Evolutionary conservation across 2,113 vertebrate genomes (phyloP).

Genomic region (Toxotes chatareus): DNA sequence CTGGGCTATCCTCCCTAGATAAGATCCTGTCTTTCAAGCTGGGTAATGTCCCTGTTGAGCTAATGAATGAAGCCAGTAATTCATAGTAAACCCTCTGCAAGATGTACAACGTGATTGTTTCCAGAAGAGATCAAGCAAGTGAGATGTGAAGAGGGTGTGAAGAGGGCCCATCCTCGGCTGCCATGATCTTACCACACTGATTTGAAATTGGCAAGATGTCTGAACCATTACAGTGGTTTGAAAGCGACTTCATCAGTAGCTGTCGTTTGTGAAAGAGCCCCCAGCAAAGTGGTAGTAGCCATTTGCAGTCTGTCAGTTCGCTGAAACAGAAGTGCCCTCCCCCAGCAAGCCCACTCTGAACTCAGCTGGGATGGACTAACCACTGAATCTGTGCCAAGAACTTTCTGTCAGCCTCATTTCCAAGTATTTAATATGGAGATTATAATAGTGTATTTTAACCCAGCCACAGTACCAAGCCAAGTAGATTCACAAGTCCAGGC

Average conservation of each 20-base stretch:
- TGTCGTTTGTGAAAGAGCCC: not conserved
- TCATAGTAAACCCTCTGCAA: not conserved
- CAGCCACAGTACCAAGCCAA: not conserved
- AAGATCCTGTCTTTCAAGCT: constrained; percentile 15
- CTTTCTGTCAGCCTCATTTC: constrained; percentile 45
- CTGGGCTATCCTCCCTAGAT: not conserved
- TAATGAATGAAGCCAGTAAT: constrained; percentile 22
- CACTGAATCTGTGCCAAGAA: constrained; percentile 47
- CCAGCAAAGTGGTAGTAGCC: constrained; percentile 6
- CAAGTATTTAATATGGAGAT: constrained; percentile 57
- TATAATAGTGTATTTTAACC: constrained; percentile 55
- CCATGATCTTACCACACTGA: not conserved
- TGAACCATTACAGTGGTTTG: not conserved
- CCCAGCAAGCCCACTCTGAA: constrained; percentile 28
- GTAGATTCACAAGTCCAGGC: constrained; percentile 52
- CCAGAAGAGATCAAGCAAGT: not conserved
- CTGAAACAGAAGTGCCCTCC: constrained; percentile 38
- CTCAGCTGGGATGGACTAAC: constrained; percentile 23
- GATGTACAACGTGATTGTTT: constrained; percentile 1
- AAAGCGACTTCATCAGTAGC: constrained; percentile 1
- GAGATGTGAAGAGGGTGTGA: constrained; percentile 7
- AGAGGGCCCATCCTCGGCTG: not conserved
- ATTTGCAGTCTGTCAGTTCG: constrained; percentile 48
- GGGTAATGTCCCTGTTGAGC: constrained; percentile 23
- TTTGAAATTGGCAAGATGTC: constrained; percentile 1